Percentiles rank a stretch among this genome's conserved stretches.
phyloP scores from a whole-genome alignment of 2,888 invertebrate species.

The Metellina segmentata region DNA sequence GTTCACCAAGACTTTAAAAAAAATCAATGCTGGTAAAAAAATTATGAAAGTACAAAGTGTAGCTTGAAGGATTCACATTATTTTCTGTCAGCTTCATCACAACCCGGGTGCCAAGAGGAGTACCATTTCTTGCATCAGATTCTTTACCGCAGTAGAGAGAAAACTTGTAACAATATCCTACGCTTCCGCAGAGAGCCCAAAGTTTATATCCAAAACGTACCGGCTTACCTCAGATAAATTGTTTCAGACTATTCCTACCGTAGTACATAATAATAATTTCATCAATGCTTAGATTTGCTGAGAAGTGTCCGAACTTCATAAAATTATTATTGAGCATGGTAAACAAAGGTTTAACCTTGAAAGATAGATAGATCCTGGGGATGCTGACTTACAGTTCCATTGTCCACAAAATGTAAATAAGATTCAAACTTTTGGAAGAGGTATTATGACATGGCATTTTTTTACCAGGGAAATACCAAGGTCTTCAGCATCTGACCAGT shows the following conservation, averaged over 20 bases:
- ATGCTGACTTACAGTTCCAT: constrained; percentile 11
- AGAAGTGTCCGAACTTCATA: constrained; percentile 53
- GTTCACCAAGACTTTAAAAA: too few species aligned
- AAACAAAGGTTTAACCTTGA: constrained; percentile 13
- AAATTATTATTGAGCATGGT: constrained; percentile 18
- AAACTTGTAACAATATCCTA: constrained; percentile 50
- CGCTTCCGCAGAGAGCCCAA: constrained; percentile 49
- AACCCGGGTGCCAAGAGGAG: too few species aligned
- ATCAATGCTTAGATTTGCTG: constrained; percentile 51
- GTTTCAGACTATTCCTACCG: constrained; percentile 50
- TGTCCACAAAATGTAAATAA: constrained; percentile 34
- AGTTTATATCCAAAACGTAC: constrained; percentile 55
- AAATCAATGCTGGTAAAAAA: constrained; percentile 30
- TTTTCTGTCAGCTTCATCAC: constrained; percentile 53
- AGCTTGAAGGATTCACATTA: constrained; percentile 43
- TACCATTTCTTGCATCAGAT: too few species aligned
- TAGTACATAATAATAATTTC: constrained; percentile 52
- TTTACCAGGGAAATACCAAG: constrained; percentile 31
- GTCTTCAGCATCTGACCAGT: constrained; percentile 42
- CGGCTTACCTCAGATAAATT: constrained; percentile 45
- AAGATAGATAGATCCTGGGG: too few species aligned
- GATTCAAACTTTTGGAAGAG: constrained; percentile 46
- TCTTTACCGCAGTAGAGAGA: constrained; percentile 52
- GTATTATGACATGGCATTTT: constrained; percentile 15
- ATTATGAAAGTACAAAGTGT: constrained; percentile 31